Evolutionary conservation across 2,888 invertebrate species (phyloP).

Genomic region (Lycophotia porphyrea): DNA sequence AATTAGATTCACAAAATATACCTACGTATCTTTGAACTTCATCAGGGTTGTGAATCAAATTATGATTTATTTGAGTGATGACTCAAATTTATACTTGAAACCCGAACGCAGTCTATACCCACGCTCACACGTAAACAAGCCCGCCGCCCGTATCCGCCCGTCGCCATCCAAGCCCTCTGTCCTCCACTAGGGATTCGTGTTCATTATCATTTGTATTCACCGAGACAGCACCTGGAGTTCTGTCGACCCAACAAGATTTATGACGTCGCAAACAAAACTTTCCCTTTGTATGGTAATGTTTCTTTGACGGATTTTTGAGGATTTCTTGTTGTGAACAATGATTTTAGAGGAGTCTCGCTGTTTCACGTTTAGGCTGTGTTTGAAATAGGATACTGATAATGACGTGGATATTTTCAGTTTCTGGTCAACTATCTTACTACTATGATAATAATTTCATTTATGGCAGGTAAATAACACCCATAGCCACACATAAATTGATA

Average conservation of each 20-base stretch:
- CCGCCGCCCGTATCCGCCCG: slow-evolving; percentile 3
- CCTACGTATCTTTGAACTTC: not conserved
- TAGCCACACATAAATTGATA: no score
- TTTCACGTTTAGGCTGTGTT: slow-evolving; percentile 17
- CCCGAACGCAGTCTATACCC: not conserved
- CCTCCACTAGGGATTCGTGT: slow-evolving; percentile 70
- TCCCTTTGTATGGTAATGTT: slow-evolving; percentile 82
- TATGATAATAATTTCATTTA: no score
- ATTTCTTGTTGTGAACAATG: slow-evolving; percentile 39
- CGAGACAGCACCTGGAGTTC: slow-evolving; percentile 80
- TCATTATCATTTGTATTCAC: slow-evolving; percentile 88
- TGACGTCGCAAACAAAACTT: slow-evolving; percentile 78
- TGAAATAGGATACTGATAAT: not conserved
- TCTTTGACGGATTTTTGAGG: slow-evolving; percentile 62
- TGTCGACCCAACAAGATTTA: slow-evolving; percentile 84
- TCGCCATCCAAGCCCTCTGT: slow-evolving; percentile 49
- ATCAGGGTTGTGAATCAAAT: not conserved
- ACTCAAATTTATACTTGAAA: not conserved
- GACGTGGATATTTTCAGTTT: not conserved
- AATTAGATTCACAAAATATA: not conserved
- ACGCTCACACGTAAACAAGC: slow-evolving; percentile 41
- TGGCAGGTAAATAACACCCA: no score
- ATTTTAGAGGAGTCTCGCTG: slow-evolving; percentile 11
- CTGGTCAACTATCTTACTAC: not conserved
- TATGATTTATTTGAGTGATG: not conserved